Percentiles rank a stretch among this genome's conserved stretches.
Conservation (phyloP, 2,797 vertebrate species). For the Myiotriccus ornatus region DNA sequence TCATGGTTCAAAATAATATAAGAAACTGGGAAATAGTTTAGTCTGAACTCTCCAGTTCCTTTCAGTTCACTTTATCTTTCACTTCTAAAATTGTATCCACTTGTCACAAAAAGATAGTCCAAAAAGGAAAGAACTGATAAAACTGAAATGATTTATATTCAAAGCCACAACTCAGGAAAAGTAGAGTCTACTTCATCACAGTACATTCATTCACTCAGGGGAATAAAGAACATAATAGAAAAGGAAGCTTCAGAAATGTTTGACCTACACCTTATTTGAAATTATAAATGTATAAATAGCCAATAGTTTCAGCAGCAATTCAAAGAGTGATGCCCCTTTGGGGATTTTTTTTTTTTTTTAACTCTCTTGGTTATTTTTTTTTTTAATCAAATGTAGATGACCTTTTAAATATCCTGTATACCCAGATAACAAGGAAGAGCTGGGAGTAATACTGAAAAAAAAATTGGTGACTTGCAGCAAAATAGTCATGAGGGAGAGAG, state of each 20-base stretch:
- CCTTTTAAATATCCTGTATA: conserved; percentile 23
- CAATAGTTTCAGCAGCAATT: not conserved
- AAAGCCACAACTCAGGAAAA: not conserved
- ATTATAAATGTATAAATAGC: not conserved
- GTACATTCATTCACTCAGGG: not conserved
- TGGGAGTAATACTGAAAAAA: not conserved
- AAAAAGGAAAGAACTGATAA: not conserved
- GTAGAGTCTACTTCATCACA: not conserved
- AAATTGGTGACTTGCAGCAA: conserved; percentile 4
- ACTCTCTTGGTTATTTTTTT: not conserved
- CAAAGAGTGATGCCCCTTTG: not conserved
- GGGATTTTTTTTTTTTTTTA: not conserved
- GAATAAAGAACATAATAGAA: not conserved
- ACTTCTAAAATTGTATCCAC: not conserved
- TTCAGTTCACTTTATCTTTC: not conserved
- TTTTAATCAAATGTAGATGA: conserved; percentile 2
- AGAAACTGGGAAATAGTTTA: not conserved
- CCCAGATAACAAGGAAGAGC: not conserved
- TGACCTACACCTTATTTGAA: conserved; percentile 10
- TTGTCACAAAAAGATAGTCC: not conserved
- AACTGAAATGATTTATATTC: not conserved
- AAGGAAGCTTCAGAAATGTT: not conserved
- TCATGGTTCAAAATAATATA: not conserved
- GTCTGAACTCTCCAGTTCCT: not conserved
- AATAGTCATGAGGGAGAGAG: not conserved